Evolutionary conservation across 2,797 vertebrate genomes (phyloP).

Genomic region (Hafferia zeledoni): DNA sequence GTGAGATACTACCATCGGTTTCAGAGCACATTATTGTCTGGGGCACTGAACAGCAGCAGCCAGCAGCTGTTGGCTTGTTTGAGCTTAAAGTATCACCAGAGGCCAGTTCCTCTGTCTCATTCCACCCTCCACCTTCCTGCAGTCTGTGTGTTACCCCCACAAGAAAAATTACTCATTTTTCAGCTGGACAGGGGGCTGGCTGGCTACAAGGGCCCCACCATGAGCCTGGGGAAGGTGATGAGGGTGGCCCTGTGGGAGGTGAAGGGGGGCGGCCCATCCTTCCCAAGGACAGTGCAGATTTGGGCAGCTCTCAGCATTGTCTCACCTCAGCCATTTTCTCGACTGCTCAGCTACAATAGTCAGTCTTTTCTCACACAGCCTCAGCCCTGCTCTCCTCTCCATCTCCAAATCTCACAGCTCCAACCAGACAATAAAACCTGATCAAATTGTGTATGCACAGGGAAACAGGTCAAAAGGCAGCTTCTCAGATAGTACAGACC

Average conservation of each 20-base stretch:
- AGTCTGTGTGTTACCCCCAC: neutral
- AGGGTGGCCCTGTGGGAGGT: accelerated
- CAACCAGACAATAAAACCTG: neutral
- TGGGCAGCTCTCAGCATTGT: neutral
- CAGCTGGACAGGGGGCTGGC: neutral
- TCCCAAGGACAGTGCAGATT: neutral
- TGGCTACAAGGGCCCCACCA: accelerated
- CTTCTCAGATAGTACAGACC: neutral
- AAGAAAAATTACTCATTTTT: neutral
- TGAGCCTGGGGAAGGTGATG: accelerated
- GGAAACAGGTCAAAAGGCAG: neutral
- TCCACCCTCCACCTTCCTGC: neutral
- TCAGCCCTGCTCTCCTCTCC: neutral
- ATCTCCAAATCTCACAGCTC: neutral
- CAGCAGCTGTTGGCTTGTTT: neutral
- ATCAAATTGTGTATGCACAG: neutral
- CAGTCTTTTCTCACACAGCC: neutral
- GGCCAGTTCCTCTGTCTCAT: neutral
- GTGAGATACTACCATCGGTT: neutral
- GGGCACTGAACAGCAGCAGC: accelerated
- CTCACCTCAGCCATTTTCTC: neutral
- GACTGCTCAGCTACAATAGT: neutral
- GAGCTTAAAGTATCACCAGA: neutral
- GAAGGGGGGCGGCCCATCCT: neutral
- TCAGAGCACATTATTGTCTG: neutral